Evolutionary conservation across 2,888 invertebrate genomes (phyloP).

Genomic region (Dasysyrphus tricinctus): DNA sequence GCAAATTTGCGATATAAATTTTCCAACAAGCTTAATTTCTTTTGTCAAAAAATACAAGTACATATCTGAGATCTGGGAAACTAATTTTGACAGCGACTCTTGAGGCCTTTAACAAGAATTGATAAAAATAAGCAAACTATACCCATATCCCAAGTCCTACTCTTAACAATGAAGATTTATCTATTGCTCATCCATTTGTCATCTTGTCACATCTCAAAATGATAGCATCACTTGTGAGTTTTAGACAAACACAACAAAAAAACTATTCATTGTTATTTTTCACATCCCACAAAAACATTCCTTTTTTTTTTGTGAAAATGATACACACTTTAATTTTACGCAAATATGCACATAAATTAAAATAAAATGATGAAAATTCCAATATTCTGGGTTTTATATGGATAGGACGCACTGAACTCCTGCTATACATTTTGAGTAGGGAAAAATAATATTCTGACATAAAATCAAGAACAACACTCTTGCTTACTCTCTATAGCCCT

Average conservation of each 20-base stretch:
- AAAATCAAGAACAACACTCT: constrained; percentile 18
- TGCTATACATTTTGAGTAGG: constrained; percentile 22
- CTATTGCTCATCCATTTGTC: constrained; percentile 15
- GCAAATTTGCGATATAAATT: too few relatives aligned
- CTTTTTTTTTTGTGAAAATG: not conserved
- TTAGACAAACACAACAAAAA: not conserved
- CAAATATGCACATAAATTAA: constrained; percentile 38
- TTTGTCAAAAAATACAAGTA: too few relatives aligned
- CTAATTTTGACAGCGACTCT: too few relatives aligned
- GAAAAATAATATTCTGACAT: constrained; percentile 23
- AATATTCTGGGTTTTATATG: constrained; percentile 2
- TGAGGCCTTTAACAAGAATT: not conserved
- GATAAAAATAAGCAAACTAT: not conserved
- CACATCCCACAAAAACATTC: constrained; percentile 3
- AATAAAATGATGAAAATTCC: constrained; percentile 29
- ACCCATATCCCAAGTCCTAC: not conserved
- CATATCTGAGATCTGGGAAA: too few relatives aligned
- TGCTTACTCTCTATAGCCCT: not conserved
- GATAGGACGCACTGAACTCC: not conserved
- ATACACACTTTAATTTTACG: constrained; percentile 24
- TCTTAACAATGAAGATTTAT: not conserved
- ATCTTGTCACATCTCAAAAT: constrained; percentile 6
- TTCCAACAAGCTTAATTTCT: too few relatives aligned
- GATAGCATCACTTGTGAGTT: constrained; percentile 2
- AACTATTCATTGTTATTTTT: not conserved